These are phyloP conservation scores for Alligator sinensis DNA, from an alignment of 2,113 vertebrate genomes.

Conservation along the genomic window DNA sequence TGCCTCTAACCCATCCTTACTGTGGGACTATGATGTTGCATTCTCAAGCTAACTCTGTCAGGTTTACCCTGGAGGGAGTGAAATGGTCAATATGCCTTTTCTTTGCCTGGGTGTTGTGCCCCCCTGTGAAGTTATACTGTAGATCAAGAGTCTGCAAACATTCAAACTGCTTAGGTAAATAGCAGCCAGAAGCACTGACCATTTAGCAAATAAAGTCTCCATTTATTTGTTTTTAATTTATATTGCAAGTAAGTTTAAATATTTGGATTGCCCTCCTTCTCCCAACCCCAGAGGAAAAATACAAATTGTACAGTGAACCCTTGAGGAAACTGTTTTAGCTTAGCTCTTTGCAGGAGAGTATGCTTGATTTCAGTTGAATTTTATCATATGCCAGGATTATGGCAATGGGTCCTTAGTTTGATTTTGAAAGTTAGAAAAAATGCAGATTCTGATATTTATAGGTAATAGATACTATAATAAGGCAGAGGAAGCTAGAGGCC, in stretches of 20 bases:
- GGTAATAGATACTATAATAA: neutral
- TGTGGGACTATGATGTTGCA: too few species aligned
- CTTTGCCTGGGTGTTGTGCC: accelerated
- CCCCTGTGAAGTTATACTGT: neutral
- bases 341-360: neutral
- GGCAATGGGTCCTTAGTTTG: too few species aligned
- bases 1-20: neutral
- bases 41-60: accelerated
- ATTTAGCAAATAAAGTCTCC: slow-evolving; percentile 11
- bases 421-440: neutral
- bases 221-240: neutral
- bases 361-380: neutral
- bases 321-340: neutral
- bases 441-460: neutral
- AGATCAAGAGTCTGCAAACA: neutral
- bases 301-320: neutral
- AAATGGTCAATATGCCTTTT: neutral
- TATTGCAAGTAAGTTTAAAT: neutral
- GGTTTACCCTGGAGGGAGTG: neutral
- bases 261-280: neutral
- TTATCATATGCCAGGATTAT: accelerated
- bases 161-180: neutral
- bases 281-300: neutral
- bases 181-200: neutral
- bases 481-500: neutral